Percentiles rank a stretch among this genome's conserved stretches.
Conservation (phyloP, 2,797 vertebrate genomes). For the Hoplostethus mediterraneus region DNA sequence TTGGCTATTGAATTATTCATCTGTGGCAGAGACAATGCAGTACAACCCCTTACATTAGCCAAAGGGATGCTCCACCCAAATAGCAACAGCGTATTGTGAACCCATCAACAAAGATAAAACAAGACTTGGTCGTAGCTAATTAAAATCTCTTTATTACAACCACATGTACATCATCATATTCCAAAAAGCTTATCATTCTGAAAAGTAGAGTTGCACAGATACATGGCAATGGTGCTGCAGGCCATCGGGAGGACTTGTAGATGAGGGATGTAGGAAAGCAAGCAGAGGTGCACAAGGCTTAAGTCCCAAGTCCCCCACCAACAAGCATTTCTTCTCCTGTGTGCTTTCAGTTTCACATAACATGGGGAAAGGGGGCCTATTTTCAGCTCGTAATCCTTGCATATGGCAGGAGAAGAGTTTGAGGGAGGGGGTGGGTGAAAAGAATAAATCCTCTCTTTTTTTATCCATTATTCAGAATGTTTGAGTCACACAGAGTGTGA, state of each 20-base stretch:
- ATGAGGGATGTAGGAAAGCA: slow-evolving; percentile 27
- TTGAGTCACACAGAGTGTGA: slow-evolving; percentile 71
- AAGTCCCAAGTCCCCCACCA: slow-evolving; percentile 61
- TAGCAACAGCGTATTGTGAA: background rate
- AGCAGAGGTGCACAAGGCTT: slow-evolving; percentile 37
- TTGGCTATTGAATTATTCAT: too few species aligned
- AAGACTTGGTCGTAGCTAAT: slow-evolving; percentile 74
- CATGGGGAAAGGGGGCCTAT: slow-evolving; percentile 72
- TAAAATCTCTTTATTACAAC: slow-evolving; percentile 88
- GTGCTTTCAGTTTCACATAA: slow-evolving; percentile 73
- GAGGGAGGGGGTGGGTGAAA: slow-evolving; percentile 32
- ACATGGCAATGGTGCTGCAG: slow-evolving; percentile 64
- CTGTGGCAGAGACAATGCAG: too few species aligned
- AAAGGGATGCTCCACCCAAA: too few species aligned
- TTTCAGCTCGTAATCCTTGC: slow-evolving; percentile 74
- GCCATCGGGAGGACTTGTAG: slow-evolving; percentile 64
- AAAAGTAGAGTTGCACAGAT: slow-evolving; percentile 69
- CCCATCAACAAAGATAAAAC: slow-evolving; percentile 37
- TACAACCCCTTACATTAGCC: too few species aligned
- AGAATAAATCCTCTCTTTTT: slow-evolving; percentile 63
- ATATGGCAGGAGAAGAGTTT: slow-evolving; percentile 67
- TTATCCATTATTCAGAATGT: slow-evolving; percentile 78
- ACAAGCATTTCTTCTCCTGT: slow-evolving; percentile 69
- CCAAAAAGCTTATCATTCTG: slow-evolving; percentile 75
- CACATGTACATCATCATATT: slow-evolving; percentile 83